phyloP scores from a whole-genome alignment of 2,888 invertebrate genomes.

The Entomobrya proxima region DNA sequence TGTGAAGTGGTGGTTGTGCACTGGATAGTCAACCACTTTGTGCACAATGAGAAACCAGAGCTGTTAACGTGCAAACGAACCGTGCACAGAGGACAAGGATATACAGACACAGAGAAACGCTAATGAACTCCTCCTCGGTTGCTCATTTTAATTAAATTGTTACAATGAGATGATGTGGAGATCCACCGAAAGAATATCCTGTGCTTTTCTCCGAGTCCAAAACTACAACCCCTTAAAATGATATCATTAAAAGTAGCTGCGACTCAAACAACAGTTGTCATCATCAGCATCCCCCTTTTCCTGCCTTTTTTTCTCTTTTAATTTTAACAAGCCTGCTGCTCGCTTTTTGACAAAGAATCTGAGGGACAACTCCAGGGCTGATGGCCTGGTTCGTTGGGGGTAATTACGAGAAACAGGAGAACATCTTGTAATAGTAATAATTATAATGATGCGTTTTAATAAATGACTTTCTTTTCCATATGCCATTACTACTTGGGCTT shows the following conservation, averaged over 20 bases:
- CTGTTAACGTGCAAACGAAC: constrained; percentile 56
- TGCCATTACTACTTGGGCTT: neutral
- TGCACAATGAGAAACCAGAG: neutral
- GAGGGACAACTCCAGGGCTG: neutral
- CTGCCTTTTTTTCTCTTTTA: neutral
- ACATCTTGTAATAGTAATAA: constrained; percentile 12
- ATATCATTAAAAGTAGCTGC: too few species aligned
- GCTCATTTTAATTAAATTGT: constrained; percentile 66
- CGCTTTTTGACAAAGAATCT: neutral
- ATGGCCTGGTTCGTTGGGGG: constrained; percentile 55
- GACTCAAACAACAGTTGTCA: too few species aligned
- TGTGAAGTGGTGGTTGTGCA: neutral
- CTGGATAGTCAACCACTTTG: neutral
- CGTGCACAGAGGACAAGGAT: too few species aligned
- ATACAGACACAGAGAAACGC: neutral
- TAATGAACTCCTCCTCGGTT: constrained; percentile 64
- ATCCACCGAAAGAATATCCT: neutral
- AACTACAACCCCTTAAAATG: constrained; percentile 43
- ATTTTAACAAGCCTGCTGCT: constrained; percentile 18
- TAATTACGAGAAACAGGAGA: constrained; percentile 62
- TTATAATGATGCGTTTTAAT: constrained; percentile 30
- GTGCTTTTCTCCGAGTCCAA: neutral
- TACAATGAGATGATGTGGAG: constrained; percentile 31
- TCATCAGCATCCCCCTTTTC: neutral
- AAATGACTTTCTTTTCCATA: neutral